A percentile compares a stretch with the other conserved stretches of the same genome.
Conservation (phyloP, 2,888 invertebrate species). For the Rotaria sp. region DNA sequence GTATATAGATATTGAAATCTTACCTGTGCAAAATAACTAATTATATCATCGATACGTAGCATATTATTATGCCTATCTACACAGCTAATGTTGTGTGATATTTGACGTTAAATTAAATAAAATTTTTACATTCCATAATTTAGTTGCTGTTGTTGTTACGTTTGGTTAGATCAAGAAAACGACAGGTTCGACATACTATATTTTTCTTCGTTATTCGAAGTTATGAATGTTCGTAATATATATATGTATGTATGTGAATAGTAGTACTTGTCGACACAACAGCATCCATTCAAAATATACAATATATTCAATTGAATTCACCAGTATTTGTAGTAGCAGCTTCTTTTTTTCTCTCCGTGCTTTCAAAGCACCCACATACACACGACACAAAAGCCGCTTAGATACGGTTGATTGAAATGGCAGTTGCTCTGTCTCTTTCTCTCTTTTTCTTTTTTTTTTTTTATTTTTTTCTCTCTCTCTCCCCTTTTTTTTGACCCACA, state of each 20-base stretch:
- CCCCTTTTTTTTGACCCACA: background rate
- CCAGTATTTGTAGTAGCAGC: background rate
- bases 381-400: slow-evolving; percentile 2
- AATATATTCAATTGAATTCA: slow-evolving; percentile 11
- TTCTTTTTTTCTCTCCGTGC: background rate
- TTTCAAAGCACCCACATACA: slow-evolving; percentile 3
- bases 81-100: background rate
- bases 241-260: background rate
- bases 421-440: slow-evolving; percentile 8
- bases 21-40: background rate
- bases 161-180: background rate
- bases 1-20: background rate
- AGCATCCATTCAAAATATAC: background rate
- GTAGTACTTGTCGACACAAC: background rate
- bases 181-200: background rate
- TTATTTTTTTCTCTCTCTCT: background rate
- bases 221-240: background rate
- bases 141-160: background rate
- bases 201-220: background rate
- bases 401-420: slow-evolving; percentile 13
- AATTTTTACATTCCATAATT: background rate
- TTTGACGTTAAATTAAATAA: background rate
- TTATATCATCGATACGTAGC: background rate
- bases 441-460: background rate
- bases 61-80: background rate